These are phyloP conservation scores for Sebastes reedi DNA, from an alignment of 2,797 vertebrate genomes.

Conservation along the genomic window DNA sequence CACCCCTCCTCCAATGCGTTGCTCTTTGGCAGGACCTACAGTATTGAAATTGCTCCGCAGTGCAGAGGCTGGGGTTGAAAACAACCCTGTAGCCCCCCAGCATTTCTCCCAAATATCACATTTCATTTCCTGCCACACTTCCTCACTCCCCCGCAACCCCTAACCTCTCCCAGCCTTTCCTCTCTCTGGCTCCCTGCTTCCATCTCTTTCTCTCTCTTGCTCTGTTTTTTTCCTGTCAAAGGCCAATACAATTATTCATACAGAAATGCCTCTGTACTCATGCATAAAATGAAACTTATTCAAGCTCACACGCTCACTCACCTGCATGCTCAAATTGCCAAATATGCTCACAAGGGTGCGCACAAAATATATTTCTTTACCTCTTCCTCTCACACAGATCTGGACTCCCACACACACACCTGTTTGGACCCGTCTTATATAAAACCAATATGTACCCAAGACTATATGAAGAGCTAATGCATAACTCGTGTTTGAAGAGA, in stretches of 20 bases:
- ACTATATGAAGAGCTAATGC: slow-evolving; percentile 48
- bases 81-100: slow-evolving; percentile 45
- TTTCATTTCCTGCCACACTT: slow-evolving; percentile 72
- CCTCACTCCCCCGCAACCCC: slow-evolving; percentile 36
- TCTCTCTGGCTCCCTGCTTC: slow-evolving; percentile 12
- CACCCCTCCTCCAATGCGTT: slow-evolving; percentile 37
- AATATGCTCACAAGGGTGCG: slow-evolving; percentile 35
- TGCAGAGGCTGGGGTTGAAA: slow-evolving; percentile 67
- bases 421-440: slow-evolving; percentile 16
- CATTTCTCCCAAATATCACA: slow-evolving; percentile 63
- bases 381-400: not conserved
- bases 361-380: slow-evolving; percentile 15
- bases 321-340: slow-evolving; percentile 39
- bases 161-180: slow-evolving; percentile 29
- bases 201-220: slow-evolving; percentile 14
- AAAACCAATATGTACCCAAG: slow-evolving; percentile 32
- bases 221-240: slow-evolving; percentile 61
- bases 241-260: slow-evolving; percentile 68
- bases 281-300: slow-evolving; percentile 68
- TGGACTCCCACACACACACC: not conserved
- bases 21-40: slow-evolving; percentile 48
- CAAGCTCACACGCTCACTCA: slow-evolving; percentile 55
- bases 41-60: slow-evolving; percentile 68
- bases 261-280: slow-evolving; percentile 65
- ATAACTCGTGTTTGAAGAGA: slow-evolving; percentile 47